A percentile compares a stretch with the other conserved stretches of the same genome.
Evolutionary conservation across 1,140 invertebrate genomes (phyloP).

Genomic region (Drosophila murphyi): DNA sequence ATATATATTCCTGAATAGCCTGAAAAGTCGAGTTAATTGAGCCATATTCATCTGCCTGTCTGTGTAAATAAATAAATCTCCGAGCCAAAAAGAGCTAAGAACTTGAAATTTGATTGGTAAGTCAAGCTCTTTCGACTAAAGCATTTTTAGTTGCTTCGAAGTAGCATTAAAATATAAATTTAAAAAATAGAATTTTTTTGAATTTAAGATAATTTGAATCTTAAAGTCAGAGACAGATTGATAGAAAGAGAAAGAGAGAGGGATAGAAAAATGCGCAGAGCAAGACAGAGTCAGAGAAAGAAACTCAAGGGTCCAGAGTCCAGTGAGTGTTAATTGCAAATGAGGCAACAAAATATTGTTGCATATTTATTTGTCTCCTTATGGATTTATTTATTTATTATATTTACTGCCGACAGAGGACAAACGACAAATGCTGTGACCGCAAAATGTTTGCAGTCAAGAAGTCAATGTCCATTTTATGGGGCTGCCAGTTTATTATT

Average conservation of each 20-base stretch:
- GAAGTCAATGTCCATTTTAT: conserved; percentile 63
- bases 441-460: conserved; percentile 77
- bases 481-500: conserved; percentile 46
- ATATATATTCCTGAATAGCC: too few relatives aligned
- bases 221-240: not conserved
- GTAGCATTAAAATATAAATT: too few relatives aligned
- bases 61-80: too few relatives aligned
- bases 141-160: not conserved
- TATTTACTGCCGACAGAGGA: conserved; percentile 35
- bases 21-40: too few relatives aligned
- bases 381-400: conserved; percentile 41
- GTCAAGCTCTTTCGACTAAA: not conserved
- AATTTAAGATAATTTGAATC: too few relatives aligned
- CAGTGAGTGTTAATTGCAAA: conserved; percentile 35
- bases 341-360: conserved; percentile 43
- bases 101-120: not conserved
- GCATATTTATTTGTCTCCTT: conserved; percentile 18
- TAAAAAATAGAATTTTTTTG: too few relatives aligned
- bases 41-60: too few relatives aligned
- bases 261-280: not conserved
- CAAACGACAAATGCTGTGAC: conserved; percentile 35
- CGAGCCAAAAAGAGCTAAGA: not conserved
- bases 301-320: too few relatives aligned
- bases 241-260: not conserved
- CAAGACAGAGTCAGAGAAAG: not conserved